phyloP scores from a whole-genome alignment of 2,113 vertebrate genomes.

The Thryonomys swinderianus region DNA sequence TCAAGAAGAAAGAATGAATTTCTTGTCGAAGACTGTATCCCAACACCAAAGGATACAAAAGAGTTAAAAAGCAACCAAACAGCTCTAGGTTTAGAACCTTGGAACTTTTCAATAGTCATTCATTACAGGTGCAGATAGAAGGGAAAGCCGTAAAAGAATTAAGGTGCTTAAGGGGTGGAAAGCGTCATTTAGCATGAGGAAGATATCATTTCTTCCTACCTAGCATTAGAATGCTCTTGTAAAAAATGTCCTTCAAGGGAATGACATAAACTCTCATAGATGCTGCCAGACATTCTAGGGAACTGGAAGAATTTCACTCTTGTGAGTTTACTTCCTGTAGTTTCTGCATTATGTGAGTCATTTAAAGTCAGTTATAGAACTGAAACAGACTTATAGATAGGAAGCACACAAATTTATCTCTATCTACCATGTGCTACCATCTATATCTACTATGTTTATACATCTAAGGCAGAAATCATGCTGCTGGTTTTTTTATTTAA shows the following conservation, averaged over 20 bases:
- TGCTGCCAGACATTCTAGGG: neutral
- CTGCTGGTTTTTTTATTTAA: neutral
- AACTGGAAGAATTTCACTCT: neutral
- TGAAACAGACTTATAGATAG: conserved; percentile 17
- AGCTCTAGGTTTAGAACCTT: neutral
- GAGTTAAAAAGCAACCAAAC: neutral
- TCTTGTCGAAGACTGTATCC: neutral
- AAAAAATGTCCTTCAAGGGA: neutral
- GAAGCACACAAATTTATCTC: neutral
- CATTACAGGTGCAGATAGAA: neutral
- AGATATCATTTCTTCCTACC: neutral
- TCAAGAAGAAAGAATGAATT: no score
- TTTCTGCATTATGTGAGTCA: neutral
- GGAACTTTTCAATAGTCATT: neutral
- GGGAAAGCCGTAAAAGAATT: neutral
- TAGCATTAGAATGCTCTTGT: neutral
- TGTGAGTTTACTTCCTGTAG: conserved; percentile 4
- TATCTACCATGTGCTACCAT: neutral
- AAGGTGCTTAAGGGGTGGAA: neutral
- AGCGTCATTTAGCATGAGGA: neutral
- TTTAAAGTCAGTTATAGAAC: neutral
- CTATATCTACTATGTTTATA: neutral
- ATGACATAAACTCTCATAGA: neutral
- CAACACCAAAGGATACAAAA: neutral
- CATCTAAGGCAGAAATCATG: neutral